A percentile compares a stretch with the other conserved stretches of the same genome.
Conservation (phyloP, 1,140 invertebrate genomes). For the Scaptomyza graminum region DNA sequence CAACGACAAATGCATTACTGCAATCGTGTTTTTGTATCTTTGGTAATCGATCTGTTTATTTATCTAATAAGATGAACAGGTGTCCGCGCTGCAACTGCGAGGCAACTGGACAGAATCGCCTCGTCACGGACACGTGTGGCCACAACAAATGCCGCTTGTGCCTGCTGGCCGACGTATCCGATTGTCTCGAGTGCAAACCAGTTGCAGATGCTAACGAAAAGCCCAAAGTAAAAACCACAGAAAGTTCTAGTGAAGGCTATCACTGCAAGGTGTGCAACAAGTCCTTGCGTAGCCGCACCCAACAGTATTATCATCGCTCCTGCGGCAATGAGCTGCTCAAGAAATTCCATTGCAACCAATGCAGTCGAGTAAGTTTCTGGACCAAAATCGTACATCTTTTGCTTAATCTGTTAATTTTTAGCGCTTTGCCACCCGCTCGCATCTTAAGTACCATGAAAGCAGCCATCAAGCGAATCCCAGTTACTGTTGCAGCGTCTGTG, state of each 20-base stretch:
- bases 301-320: slow-evolving; percentile 85
- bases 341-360: slow-evolving; percentile 56
- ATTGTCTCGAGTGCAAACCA: slow-evolving; percentile 77
- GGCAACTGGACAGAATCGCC: slow-evolving; percentile 83
- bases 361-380: slow-evolving; percentile 54
- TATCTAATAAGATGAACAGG: slow-evolving; percentile 30
- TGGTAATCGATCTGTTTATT: neutral
- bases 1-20: slow-evolving; percentile 40
- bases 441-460: slow-evolving; percentile 72
- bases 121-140: slow-evolving; percentile 85
- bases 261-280: slow-evolving; percentile 85
- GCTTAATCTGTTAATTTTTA: slow-evolving; percentile 5
- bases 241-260: slow-evolving; percentile 58
- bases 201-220: neutral
- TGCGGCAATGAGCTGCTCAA: slow-evolving; percentile 76
- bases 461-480: slow-evolving; percentile 37
- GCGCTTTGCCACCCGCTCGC: slow-evolving; percentile 68
- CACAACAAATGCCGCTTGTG: slow-evolving; percentile 85
- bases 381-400: neutral
- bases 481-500: slow-evolving; percentile 45
- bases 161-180: slow-evolving; percentile 84
- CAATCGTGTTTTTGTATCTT: slow-evolving; percentile 22
- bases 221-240: neutral
- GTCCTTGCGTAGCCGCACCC: slow-evolving; percentile 85
- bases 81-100: slow-evolving; percentile 64